A percentile compares a stretch with the other conserved stretches of the same genome.
These are phyloP conservation scores for Eunapius fragilis DNA, from an alignment of 37 sponge, comb jelly and placozoan genomes.

Conservation along the genomic window DNA sequence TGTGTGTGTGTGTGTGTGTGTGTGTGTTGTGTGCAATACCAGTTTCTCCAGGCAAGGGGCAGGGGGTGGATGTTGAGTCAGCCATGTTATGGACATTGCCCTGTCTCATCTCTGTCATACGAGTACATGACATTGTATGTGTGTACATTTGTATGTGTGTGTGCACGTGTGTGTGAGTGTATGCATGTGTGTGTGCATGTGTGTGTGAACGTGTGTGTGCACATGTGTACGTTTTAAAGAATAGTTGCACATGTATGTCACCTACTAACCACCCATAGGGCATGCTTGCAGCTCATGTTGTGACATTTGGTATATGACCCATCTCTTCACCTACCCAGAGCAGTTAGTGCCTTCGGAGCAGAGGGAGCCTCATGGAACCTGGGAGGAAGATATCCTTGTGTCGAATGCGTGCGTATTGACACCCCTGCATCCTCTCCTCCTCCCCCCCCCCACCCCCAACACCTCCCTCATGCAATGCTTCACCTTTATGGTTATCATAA, in stretches of 20 bases:
- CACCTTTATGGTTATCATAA: background rate
- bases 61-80: too few relatives aligned
- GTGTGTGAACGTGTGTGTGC: background rate
- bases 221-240: background rate
- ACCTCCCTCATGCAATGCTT: background rate
- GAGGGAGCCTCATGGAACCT: slow-evolving; percentile 24
- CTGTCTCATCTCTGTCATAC: too few relatives aligned
- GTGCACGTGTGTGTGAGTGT: background rate
- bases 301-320: too few relatives aligned
- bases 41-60: too few relatives aligned
- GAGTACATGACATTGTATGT: too few relatives aligned
- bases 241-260: background rate
- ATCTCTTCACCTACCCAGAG: slow-evolving; percentile 26
- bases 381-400: slow-evolving; percentile 80
- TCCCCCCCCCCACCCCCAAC: background rate
- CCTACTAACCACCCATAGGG: too few relatives aligned
- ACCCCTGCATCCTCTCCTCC: background rate
- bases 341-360: slow-evolving; percentile 23
- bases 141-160: too few relatives aligned
- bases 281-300: too few relatives aligned
- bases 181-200: background rate
- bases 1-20: too few relatives aligned
- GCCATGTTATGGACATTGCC: too few relatives aligned
- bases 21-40: too few relatives aligned
- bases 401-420: background rate